phyloP scores from a whole-genome alignment of 1,140 invertebrate genomes.

The Caenorhabditis briggsae region DNA sequence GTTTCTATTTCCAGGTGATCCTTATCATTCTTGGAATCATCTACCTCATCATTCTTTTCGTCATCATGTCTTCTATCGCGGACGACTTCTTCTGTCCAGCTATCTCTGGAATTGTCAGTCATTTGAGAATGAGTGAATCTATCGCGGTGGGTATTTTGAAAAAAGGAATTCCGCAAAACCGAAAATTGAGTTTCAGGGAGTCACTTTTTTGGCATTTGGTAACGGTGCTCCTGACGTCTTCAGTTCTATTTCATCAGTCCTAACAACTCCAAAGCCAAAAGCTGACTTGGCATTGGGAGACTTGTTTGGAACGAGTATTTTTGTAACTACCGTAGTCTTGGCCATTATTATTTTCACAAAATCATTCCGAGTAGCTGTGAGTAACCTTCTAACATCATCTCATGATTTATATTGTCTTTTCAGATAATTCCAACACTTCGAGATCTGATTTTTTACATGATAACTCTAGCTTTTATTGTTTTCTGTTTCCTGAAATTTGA shows the following conservation, averaged over 20 bases:
- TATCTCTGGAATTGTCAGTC: conserved; percentile 82
- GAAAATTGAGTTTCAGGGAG: conserved; percentile 79
- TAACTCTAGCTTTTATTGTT: conserved; percentile 80
- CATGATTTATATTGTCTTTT: background rate
- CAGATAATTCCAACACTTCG: conserved; percentile 80
- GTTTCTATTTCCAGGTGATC: conserved; percentile 23
- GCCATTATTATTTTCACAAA: conserved; percentile 81
- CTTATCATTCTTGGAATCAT: conserved; percentile 67
- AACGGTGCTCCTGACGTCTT: conserved; percentile 87
- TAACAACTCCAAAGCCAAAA: conserved; percentile 78
- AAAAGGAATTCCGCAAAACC: too few species aligned
- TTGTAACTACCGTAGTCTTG: conserved; percentile 83
- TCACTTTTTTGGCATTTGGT: conserved; percentile 86
- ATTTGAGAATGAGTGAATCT: conserved; percentile 84
- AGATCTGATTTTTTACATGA: conserved; percentile 83
- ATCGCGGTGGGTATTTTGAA: conserved; percentile 79
- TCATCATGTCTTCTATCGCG: conserved; percentile 82
- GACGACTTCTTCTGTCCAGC: conserved; percentile 84
- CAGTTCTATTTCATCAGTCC: conserved; percentile 81
- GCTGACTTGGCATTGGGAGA: conserved; percentile 81
- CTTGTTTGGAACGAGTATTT: conserved; percentile 81
- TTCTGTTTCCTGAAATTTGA: conserved; percentile 79
- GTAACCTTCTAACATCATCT: background rate
- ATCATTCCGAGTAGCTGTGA: conserved; percentile 51
- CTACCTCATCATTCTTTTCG: conserved; percentile 82